Conservation (phyloP, 1,140 invertebrate species). For the Euura saliciscinereae region DNA sequence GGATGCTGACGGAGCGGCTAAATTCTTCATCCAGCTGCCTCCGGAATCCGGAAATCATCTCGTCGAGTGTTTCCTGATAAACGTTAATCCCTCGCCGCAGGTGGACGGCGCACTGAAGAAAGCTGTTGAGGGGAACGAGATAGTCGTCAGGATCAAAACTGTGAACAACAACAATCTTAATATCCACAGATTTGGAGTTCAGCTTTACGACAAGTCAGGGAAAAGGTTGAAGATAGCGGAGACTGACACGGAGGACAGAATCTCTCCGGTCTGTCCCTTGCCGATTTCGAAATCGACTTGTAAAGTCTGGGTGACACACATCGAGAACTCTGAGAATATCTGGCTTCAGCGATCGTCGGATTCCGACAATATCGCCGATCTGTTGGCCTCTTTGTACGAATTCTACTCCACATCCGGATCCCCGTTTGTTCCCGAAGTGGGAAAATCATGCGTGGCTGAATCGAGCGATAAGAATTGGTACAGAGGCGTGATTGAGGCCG, state of each 20-base stretch:
- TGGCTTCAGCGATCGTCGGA: slow-evolving; percentile 65
- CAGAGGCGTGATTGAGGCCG: slow-evolving; percentile 39
- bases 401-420: slow-evolving; percentile 62
- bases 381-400: slow-evolving; percentile 62
- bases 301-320: slow-evolving; percentile 58
- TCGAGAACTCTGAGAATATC: slow-evolving; percentile 60
- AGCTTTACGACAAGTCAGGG: slow-evolving; percentile 64
- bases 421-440: slow-evolving; percentile 45
- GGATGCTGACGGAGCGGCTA: slow-evolving; percentile 41
- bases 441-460: slow-evolving; percentile 65
- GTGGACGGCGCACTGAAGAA: slow-evolving; percentile 38
- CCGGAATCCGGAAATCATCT: slow-evolving; percentile 58
- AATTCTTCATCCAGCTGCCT: slow-evolving; percentile 55
- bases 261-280: slow-evolving; percentile 62
- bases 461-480: slow-evolving; percentile 67
- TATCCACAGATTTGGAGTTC: slow-evolving; percentile 63
- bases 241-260: slow-evolving; percentile 55
- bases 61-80: slow-evolving; percentile 54
- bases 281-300: slow-evolving; percentile 62
- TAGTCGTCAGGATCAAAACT: slow-evolving; percentile 65
- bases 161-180: slow-evolving; percentile 53
- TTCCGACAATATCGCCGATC: slow-evolving; percentile 45
- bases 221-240: slow-evolving; percentile 62
- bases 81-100: slow-evolving; percentile 23
- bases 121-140: slow-evolving; percentile 37